Conservation (phyloP, 2,113 vertebrate genomes). For the Mionectes macconnelli region DNA sequence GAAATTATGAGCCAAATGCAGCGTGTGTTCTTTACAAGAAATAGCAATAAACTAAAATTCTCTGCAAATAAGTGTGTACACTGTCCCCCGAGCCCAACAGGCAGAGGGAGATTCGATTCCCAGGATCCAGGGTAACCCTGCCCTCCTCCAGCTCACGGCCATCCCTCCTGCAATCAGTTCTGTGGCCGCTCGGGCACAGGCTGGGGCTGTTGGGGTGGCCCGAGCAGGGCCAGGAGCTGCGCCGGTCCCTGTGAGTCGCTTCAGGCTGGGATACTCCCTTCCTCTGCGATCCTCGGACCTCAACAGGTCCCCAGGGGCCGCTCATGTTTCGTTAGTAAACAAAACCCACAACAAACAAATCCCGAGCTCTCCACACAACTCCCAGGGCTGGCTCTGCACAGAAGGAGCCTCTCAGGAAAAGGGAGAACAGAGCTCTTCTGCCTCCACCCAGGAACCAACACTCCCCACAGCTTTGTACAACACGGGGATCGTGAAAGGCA, state of each 20-base stretch:
- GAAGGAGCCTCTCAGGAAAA: neutral
- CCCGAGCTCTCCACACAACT: neutral
- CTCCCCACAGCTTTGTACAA: neutral
- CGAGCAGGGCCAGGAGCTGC: neutral
- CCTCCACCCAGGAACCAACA: neutral
- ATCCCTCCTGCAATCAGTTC: neutral
- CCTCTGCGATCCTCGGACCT: neutral
- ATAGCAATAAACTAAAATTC: neutral
- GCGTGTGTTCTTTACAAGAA: neutral
- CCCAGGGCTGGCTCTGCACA: rapidly evolving
- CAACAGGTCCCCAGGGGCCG: neutral
- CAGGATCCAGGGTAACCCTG: neutral
- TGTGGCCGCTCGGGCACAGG: neutral
- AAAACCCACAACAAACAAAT: neutral
- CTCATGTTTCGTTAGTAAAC: neutral
- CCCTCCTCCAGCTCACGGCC: neutral
- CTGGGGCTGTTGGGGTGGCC: neutral
- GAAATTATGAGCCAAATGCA: constrained; percentile 40
- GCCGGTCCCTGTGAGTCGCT: neutral
- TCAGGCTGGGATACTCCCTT: neutral
- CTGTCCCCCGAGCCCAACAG: neutral
- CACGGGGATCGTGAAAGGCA: neutral
- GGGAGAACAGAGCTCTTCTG: neutral
- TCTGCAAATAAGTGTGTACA: neutral
- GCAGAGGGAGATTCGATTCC: neutral